phyloP scores from a whole-genome alignment of 1,140 invertebrate species.

The Drosophila carrolli region DNA sequence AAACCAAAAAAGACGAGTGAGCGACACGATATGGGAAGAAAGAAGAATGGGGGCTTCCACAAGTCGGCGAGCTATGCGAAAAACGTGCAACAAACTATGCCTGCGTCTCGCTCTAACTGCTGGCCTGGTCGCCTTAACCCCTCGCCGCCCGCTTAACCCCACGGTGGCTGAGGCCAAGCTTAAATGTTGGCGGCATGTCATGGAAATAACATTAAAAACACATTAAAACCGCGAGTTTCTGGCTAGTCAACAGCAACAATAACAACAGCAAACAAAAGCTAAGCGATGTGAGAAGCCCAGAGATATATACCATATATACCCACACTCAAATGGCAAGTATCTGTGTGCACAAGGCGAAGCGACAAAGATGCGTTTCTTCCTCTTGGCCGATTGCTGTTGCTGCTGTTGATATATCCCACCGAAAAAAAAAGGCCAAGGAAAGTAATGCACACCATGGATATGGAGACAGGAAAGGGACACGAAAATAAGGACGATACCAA shows the following conservation, averaged over 20 bases:
- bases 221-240: conserved; percentile 82
- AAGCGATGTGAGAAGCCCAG: conserved; percentile 76
- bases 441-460: neutral
- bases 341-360: conserved; percentile 29
- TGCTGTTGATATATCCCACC: conserved; percentile 27
- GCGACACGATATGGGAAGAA: conserved; percentile 23
- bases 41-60: conserved; percentile 6
- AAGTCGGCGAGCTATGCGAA: conserved; percentile 50
- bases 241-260: conserved; percentile 60
- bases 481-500: neutral
- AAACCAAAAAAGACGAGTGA: conserved; percentile 4
- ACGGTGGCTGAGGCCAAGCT: conserved; percentile 56
- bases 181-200: conserved; percentile 82
- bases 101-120: conserved; percentile 43
- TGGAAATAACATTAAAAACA: conserved; percentile 83
- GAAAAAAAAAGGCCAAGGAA: conserved; percentile 1
- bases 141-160: conserved; percentile 1
- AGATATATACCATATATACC: conserved; percentile 21
- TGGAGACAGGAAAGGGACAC: neutral
- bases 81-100: conserved; percentile 79
- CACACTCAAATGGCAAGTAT: conserved; percentile 2
- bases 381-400: conserved; percentile 17
- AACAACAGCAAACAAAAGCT: conserved; percentile 60
- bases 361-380: conserved; percentile 49
- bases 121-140: neutral